Evolutionary conservation across 2,888 invertebrate species (phyloP), one percentile per base, ranked within the genome.

Genomic region (Epirrhoe alternata): DNA sequence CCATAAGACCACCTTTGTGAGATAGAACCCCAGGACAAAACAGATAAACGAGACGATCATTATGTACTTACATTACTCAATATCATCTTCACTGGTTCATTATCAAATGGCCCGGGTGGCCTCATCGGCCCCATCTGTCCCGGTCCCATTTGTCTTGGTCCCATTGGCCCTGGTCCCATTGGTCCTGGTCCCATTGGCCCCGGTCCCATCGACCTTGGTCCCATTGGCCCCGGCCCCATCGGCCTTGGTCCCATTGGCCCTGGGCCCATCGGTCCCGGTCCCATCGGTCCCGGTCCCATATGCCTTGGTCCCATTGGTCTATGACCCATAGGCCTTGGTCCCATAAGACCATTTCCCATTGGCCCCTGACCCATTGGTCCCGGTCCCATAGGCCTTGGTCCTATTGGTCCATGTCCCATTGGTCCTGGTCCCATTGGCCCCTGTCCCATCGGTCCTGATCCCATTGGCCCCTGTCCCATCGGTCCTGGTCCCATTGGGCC

Each of bases 71-170:
- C 66, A 63, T 63, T 67, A 17, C 74, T 71, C 55, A 85, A 73
- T 51, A 75, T 77, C n/a, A 86, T 60, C 52, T 71, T 77, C 12
- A 74, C 74, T 1, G 71, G 74, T 64, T 72, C 77, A 63, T 70
- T 67, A 5, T 66, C 50, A 8, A 61, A 12, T 35, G 61, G 16
- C 33, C 24, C 47, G 51, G 57, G 10, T 64, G 50, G 33, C 0
- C 45, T 53, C 31, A 38, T 42, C 6, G 50, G 64, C 33, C 12
- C 56, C 63, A 57, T 64, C 8, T 68, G 68, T 0, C 71, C 66
- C 5, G 63, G 63, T 8, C 61, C 55, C 47, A 62, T 59, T 2
- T 38, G 53, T 1, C 54, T 58, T 5, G 33, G 45, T 16, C 14
- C 35, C 57, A 62, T 59, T n/a, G 45, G 45, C 14, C 2, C 53